Conservation (phyloP, 2,888 invertebrate genomes). For the Lordiphosa andalusiaca region DNA sequence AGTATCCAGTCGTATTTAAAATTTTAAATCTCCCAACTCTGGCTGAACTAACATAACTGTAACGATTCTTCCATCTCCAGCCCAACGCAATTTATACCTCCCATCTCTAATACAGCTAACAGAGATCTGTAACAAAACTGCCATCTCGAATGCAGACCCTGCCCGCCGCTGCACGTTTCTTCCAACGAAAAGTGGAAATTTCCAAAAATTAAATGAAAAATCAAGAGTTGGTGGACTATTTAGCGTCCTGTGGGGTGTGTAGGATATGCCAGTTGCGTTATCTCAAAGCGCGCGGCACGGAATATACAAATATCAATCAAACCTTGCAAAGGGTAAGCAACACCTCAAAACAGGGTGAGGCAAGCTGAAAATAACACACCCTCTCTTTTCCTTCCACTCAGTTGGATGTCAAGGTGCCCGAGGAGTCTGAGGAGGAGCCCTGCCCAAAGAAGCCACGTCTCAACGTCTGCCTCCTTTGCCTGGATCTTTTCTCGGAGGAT, state of each 20-base stretch:
- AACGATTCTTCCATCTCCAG: no score
- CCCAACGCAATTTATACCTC: no score
- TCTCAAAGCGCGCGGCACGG: slow-evolving; percentile 82
- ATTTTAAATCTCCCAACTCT: no score
- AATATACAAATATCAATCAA: slow-evolving; percentile 82
- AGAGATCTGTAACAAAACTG: no score
- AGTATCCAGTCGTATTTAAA: no score
- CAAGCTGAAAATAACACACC: no score
- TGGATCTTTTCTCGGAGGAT: slow-evolving; percentile 86
- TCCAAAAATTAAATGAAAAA: slow-evolving; percentile 79
- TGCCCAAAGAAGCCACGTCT: slow-evolving; percentile 81
- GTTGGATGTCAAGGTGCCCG: slow-evolving; percentile 51
- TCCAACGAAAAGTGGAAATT: slow-evolving; percentile 10
- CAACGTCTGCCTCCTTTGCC: slow-evolving; percentile 85
- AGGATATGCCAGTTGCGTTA: slow-evolving; percentile 86
- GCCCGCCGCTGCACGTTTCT: slow-evolving; percentile 11
- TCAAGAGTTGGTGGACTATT: slow-evolving; percentile 81
- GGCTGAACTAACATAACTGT: no score
- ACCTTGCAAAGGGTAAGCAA: slow-evolving; percentile 81
- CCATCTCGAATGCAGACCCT: slow-evolving; percentile 4
- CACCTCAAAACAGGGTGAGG: slow-evolving; percentile 11
- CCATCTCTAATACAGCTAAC: no score
- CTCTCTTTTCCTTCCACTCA: slow-evolving; percentile 15
- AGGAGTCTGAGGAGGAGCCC: slow-evolving; percentile 25
- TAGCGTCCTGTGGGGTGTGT: slow-evolving; percentile 84